Base-by-base conservation (phyloP, 30 jellyfish, hydroid and myxozoan species). In the Hydra vulgaris region DNA sequence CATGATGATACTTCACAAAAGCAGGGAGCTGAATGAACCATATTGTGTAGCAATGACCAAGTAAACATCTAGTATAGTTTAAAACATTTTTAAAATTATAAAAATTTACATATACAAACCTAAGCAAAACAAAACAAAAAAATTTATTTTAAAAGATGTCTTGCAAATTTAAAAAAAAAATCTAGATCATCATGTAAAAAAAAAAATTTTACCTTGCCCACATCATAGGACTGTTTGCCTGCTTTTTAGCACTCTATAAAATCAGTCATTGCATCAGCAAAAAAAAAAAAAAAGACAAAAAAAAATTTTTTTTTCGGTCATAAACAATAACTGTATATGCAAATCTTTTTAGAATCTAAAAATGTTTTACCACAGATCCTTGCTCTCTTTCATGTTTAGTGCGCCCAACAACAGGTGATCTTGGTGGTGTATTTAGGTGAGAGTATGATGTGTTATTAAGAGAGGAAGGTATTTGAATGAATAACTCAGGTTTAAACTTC, bases 11-110 rank as follows among this genome's bases (percentile, higher is more conserved):
- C 81, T 91, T 91, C 81, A 91, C 89, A 79, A 86, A 91, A 0
- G 98, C 89, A 26, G 98, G 98, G 21, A 91, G 73, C 27, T 91
- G 98, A 56, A 91, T 87, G 74, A 86, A 91, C 98, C 98, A 91
- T 18, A 91, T 79, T 15, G 98, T 91, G 81, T 56, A 91, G 69
- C 98, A 91, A 78, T 91, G 98, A 21, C 98, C 98, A 26, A 91
- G 85, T 7, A 91, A 86, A 73, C 96, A 87, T 70, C 98, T 91
- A 74, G 24, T 67, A 26, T 20, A 26, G 0, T 21, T 8, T n/a
- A 53, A 54, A 78, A n/a, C 18, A 8, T 3, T n/a, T 68, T 68
- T n/a, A n/a, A 40, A 40, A 40, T 40, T 12, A 3, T 40, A 40
- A 68, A 7, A n/a, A 25, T 5, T 23, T 27, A 25, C 74, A 73